Base-by-base conservation (phyloP, 2,113 vertebrate species). In the Syrrhaptes paradoxus region DNA sequence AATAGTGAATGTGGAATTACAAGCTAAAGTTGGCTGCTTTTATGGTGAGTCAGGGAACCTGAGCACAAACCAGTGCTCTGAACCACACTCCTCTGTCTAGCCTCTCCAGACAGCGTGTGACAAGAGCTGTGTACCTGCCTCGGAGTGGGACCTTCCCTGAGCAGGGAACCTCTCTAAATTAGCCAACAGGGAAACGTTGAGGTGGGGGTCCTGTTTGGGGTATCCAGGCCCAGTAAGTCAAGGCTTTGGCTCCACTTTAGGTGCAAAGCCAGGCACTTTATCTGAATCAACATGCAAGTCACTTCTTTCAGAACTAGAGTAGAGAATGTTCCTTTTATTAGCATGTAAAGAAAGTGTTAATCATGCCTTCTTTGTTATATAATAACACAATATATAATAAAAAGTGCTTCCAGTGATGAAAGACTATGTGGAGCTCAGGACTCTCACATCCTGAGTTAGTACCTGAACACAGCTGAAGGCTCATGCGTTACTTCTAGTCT, bases 391-490 rank as follows among this genome's bases (percentile, higher is more conserved):
- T 36, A 46, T 24, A 6, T 31, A 67, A 43, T 18, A 61, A 45
- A 52, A 45, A 63, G 41, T 28, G 15, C 28, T 80, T 89, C 73
- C 29, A 52, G 59, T 32, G 32, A 48, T 38, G 41, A 52, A 4
- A n/a, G 18, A 84, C 6, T 25, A 43, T 0, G 0, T 11, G 38
- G 4, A 52, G 5, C 5, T 22, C 34, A 41, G 19, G n/a, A 55
- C 4, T 7, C 15, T n/a, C 2, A 3, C 10, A 17, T 28, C 24
- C 34, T 17, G n/a, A 63, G 31, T 24, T 61, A 55, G 17, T 29
- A 67, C 25, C 25, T 32, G 32, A 46, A 36, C 29, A 32, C 29
- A 51, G 45, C 6, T 46, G 28, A 82, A 34, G 38, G 34, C 20
- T 54, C 3, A 0, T 7, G 8, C 0, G 0, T 46, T 59, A 68